Base-by-base conservation (phyloP, 2,797 vertebrate genomes). In the Tadarida brasiliensis region DNA sequence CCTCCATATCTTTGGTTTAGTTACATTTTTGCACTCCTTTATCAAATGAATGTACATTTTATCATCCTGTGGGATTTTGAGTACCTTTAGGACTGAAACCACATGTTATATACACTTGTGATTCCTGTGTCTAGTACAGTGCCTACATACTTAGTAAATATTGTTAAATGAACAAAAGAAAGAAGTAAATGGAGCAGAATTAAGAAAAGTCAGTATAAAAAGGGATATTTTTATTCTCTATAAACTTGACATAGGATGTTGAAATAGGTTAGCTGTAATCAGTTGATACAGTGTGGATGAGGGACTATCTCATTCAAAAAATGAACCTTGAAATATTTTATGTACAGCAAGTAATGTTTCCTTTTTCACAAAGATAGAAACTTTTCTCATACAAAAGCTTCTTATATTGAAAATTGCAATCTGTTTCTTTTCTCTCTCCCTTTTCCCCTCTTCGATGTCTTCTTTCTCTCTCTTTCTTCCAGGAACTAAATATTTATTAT, bases 401-500 rank as follows among this genome's bases (percentile, higher is more conserved):
- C 39, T 81, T 84, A 24, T 73, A 39, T 85, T 70, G 51, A 74
- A 94, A 82, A 57, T 87, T 57, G 24, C n/a, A 26, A 4, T 76
- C 7, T 44, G 24, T 94, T 77, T 88, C 16, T 22, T 78, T 10
- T 88, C 3, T 63, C 44, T 87, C 28, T 78, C 16, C 30, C 1
- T 54, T 80, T 49, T 35, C 2, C 8, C 47, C 15, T 68, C 22
- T 54, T 77, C 63, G 28, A 49, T 70, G 70, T 71, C 59, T 92
- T 33, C 44, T 68, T 92, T 83, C 59, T 78, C 10, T 80, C 47
- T 54, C 28, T 87, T 84, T 63, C n/a, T 70, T 30, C 54, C 22
- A 94, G 82, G n/a, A 82, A 47, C n/a, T 82, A 77, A 74, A 44
- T 19, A 76, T 63, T 90, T 87, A 73, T 90, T 83, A 95, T 89